A percentile compares a stretch with the other conserved stretches of the same genome.
Conservation (phyloP, 2,797 vertebrate species). For the Lacerta bilineata region DNA sequence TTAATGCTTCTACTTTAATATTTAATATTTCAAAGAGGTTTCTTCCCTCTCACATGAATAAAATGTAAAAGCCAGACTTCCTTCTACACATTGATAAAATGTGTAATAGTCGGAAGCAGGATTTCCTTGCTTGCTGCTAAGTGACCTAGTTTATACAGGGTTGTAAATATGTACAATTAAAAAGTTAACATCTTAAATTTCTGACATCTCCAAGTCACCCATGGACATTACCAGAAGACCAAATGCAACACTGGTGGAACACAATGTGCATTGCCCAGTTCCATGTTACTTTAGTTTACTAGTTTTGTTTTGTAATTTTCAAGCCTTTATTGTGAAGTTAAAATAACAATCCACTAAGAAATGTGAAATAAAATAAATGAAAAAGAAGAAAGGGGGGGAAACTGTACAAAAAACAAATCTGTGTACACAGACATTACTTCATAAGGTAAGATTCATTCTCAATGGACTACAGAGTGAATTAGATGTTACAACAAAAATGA, state of each 20-base stretch:
- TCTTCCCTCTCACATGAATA: not conserved
- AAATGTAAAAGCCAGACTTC: not conserved
- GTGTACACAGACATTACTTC: too few species aligned
- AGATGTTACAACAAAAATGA: too few species aligned
- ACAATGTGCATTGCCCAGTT: not conserved
- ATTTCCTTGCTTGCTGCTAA: not conserved
- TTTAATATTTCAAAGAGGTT: not conserved
- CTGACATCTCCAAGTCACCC: not conserved
- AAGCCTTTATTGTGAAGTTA: too few species aligned
- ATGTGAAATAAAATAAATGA: too few species aligned
- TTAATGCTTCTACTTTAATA: not conserved
- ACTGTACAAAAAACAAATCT: too few species aligned
- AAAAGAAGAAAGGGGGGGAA: too few species aligned
- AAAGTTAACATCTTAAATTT: not conserved
- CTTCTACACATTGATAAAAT: not conserved
- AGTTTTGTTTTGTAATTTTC: too few species aligned
- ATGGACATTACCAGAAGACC: not conserved
- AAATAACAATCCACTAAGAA: too few species aligned
- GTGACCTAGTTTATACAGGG: not conserved
- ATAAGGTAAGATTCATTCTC: not conserved
- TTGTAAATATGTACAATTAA: not conserved
- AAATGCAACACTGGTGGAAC: not conserved
- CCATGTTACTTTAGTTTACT: not conserved
- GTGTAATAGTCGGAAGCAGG: not conserved
- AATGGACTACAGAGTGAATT: not conserved